Evolutionary conservation across 2,113 vertebrate genomes (phyloP).

Genomic region (Malurus cyaneus): DNA sequence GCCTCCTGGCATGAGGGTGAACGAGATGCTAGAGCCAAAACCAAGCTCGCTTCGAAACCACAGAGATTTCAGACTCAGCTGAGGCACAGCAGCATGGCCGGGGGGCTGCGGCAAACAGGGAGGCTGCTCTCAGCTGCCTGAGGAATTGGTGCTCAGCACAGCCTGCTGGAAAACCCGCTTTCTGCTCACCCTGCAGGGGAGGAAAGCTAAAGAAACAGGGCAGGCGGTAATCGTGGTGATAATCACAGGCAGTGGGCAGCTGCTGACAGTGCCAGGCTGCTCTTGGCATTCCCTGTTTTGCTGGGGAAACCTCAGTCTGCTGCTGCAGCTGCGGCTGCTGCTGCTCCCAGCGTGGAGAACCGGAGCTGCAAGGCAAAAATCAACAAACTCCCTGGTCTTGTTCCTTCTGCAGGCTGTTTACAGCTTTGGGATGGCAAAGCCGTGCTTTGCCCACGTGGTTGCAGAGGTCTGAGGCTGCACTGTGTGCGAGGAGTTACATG

Average conservation of each 20-base stretch:
- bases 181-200: neutral
- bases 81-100: rapidly evolving
- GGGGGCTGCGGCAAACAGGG: neutral
- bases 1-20: rapidly evolving
- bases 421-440: neutral
- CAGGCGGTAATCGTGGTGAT: rapidly evolving
- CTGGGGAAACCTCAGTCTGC: neutral
- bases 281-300: neutral
- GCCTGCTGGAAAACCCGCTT: neutral
- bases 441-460: rapidly evolving
- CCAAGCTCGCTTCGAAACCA: rapidly evolving
- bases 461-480: neutral
- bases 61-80: neutral
- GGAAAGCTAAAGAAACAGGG: neutral
- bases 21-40: neutral
- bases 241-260: neutral
- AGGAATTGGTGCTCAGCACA: neutral
- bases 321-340: neutral
- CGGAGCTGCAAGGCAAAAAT: neutral
- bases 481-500: neutral
- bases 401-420: neutral
- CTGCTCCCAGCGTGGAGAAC: neutral
- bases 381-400: rapidly evolving
- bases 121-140: neutral
- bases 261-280: neutral